Percentiles rank a stretch among this genome's conserved stretches.
phyloP scores from a whole-genome alignment of 2,888 invertebrate genomes.

The Scaeva pyrastri region DNA sequence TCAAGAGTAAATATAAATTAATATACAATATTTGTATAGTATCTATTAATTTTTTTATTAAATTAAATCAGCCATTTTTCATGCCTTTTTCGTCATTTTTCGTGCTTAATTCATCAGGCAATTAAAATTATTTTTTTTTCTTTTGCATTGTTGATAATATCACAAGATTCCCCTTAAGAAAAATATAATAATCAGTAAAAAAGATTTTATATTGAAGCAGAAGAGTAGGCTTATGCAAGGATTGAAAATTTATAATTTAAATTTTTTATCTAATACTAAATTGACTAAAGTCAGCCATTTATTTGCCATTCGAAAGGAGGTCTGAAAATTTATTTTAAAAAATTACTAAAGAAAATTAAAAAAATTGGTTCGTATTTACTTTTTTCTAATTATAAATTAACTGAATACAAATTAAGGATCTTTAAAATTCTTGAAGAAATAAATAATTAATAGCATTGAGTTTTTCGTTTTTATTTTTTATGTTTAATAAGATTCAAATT shows the following conservation, averaged over 20 bases:
- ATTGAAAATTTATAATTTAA: slow-evolving; percentile 5
- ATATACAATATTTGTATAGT: not conserved
- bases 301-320: slow-evolving; percentile 15
- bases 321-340: too few species aligned
- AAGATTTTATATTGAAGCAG: not conserved
- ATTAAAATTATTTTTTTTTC: not conserved
- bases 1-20: not conserved
- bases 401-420: not conserved
- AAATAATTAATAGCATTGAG: too few species aligned
- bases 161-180: not conserved
- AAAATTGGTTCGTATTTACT: too few species aligned
- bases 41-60: not conserved
- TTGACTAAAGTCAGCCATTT: not conserved
- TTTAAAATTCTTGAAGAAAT: too few species aligned
- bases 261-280: not conserved
- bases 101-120: slow-evolving; percentile 6
- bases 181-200: not conserved
- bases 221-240: not conserved
- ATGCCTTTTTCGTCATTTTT: slow-evolving; percentile 5
- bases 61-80: slow-evolving; percentile 9
- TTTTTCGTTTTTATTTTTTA: too few species aligned
- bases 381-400: not conserved
- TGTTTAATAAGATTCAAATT: too few species aligned
- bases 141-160: not conserved
- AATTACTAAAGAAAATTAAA: too few species aligned